Conservation (phyloP, 2,888 invertebrate genomes). For the Drosophila dives region DNA sequence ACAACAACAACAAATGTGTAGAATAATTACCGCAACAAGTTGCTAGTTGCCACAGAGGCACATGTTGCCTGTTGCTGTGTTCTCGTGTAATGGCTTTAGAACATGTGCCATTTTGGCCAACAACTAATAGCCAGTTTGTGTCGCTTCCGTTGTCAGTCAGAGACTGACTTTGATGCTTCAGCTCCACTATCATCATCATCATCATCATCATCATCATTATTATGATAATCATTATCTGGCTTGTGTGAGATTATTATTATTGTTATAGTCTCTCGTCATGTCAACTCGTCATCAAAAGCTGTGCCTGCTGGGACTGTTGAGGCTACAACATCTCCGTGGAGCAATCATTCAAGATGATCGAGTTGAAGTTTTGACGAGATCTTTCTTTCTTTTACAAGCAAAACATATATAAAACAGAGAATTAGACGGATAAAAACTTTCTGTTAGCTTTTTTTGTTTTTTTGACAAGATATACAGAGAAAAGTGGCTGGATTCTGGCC, state of each 20-base stretch:
- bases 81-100: conserved; percentile 74
- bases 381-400: too few relatives aligned
- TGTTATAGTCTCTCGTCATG: conserved; percentile 80
- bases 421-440: neutral
- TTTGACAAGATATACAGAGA: neutral
- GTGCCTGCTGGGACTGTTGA: conserved; percentile 14
- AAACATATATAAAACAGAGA: neutral
- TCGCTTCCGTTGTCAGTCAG: conserved; percentile 76
- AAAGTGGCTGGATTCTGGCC: neutral
- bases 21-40: conserved; percentile 65
- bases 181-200: conserved; percentile 19
- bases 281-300: conserved; percentile 76
- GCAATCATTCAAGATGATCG: conserved; percentile 70
- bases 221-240: conserved; percentile 36
- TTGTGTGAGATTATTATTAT: conserved; percentile 70
- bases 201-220: conserved; percentile 31
- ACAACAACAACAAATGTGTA: conserved; percentile 49
- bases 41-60: conserved; percentile 54
- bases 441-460: neutral
- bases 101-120: conserved; percentile 80
- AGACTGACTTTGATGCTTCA: conserved; percentile 14
- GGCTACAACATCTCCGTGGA: conserved; percentile 43
- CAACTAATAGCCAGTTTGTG: conserved; percentile 80
- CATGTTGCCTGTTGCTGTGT: conserved; percentile 53
- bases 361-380: conserved; percentile 1